A percentile compares a stretch with the other conserved stretches of the same genome.
These are phyloP conservation scores for Myotis yumanensis DNA, from an alignment of 2,113 vertebrate species.

Conservation along the genomic window DNA sequence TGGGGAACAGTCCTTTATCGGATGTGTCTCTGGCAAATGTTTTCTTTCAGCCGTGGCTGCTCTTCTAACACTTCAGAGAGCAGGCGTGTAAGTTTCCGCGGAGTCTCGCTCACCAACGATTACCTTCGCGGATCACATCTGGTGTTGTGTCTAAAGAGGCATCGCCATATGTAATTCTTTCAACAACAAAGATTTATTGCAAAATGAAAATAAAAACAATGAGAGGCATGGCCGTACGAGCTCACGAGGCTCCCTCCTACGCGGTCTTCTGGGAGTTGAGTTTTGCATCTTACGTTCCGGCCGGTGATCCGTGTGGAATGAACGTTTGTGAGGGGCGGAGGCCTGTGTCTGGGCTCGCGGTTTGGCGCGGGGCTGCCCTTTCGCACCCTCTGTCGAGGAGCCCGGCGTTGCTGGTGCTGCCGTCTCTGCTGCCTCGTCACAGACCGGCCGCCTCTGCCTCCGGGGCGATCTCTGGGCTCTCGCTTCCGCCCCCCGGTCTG, in stretches of 20 bases:
- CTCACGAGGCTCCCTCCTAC: not conserved
- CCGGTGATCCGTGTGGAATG: not conserved
- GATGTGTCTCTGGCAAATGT: not conserved
- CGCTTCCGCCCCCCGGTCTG: not conserved
- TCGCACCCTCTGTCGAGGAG: not conserved
- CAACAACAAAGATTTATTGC: too few species aligned
- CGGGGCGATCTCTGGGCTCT: not conserved
- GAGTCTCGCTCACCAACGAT: too few species aligned
- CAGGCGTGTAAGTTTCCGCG: accelerated
- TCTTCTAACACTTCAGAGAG: not conserved
- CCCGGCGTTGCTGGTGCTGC: too few species aligned
- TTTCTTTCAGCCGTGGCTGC: too few species aligned
- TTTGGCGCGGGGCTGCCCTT: not conserved
- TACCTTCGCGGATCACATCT: accelerated
- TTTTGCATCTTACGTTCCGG: too few species aligned
- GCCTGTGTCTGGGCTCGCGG: not conserved
- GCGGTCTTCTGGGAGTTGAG: accelerated
- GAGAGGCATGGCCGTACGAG: too few species aligned
- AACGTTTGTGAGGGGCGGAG: not conserved
- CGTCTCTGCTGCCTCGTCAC: not conserved
- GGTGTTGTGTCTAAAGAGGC: not conserved
- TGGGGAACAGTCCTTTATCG: too few species aligned
- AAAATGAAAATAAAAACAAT: too few species aligned
- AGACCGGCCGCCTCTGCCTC: accelerated
- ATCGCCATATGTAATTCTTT: too few species aligned